Percentiles rank a stretch among this genome's conserved stretches.
phyloP scores from a whole-genome alignment of 2,113 vertebrate genomes.

The Vidua macroura region DNA sequence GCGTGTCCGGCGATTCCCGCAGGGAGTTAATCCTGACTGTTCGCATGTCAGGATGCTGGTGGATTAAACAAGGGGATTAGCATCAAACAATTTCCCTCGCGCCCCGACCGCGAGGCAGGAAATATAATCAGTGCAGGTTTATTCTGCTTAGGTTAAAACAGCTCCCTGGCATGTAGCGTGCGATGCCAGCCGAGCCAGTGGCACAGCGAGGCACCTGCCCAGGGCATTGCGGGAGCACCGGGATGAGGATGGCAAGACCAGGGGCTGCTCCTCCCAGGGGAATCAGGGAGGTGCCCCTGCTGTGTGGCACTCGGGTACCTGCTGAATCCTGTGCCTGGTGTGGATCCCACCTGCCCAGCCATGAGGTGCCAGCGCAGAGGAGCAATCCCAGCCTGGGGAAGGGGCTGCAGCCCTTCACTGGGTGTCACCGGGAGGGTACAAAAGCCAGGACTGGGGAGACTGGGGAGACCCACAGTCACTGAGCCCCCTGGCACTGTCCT shows the following conservation, averaged over 20 bases:
- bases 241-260: fast-evolving
- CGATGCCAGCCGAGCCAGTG: fast-evolving
- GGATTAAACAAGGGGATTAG: constrained; percentile 51
- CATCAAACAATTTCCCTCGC: constrained; percentile 45
- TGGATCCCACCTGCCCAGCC: background rate
- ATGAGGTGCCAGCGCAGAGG: background rate
- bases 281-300: background rate
- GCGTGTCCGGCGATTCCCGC: background rate
- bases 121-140: background rate
- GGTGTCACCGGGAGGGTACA: background rate
- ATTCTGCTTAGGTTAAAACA: background rate
- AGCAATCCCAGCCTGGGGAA: background rate
- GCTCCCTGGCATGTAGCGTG: background rate
- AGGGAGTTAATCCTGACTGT: background rate
- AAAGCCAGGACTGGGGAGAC: background rate
- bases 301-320: fast-evolving
- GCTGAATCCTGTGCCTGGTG: fast-evolving
- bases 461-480: fast-evolving
- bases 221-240: fast-evolving
- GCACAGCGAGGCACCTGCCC: background rate
- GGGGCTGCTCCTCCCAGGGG: fast-evolving
- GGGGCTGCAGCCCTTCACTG: background rate
- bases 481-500: background rate
- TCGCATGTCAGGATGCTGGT: background rate
- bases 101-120: background rate